Evolutionary conservation across 2,113 vertebrate species (phyloP).

Genomic region (Apodemus speciosus): DNA sequence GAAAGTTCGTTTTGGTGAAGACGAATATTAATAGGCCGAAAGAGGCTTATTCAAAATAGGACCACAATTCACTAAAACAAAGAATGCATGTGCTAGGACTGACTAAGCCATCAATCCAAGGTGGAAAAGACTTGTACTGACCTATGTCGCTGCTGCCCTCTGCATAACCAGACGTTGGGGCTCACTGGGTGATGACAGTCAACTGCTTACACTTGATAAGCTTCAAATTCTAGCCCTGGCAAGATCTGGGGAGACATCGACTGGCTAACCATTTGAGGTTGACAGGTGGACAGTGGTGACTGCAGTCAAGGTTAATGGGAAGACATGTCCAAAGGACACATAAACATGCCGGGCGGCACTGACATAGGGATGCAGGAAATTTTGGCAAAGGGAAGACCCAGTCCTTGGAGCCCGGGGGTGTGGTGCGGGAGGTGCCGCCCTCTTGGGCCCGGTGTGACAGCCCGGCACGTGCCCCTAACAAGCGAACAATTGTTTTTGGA

Average conservation of each 20-base stretch:
- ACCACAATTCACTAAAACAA: conserved; percentile 68
- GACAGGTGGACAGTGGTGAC: background rate
- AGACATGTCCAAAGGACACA: background rate
- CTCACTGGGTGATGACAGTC: background rate
- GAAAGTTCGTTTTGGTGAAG: conserved; percentile 73
- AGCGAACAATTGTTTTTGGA: conserved; percentile 38
- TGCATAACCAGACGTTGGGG: background rate
- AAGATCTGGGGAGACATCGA: background rate
- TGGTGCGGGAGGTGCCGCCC: background rate
- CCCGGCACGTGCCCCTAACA: rapidly evolving
- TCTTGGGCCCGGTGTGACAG: background rate
- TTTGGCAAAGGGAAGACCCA: background rate
- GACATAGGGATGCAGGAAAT: background rate
- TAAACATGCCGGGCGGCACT: too few species aligned
- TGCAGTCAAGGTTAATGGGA: rapidly evolving
- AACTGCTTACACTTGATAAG: background rate
- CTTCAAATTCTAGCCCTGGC: background rate
- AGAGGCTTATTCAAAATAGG: conserved; percentile 78
- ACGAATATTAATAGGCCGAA: conserved; percentile 71
- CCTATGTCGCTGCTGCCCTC: background rate
- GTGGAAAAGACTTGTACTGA: background rate
- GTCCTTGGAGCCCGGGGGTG: too few species aligned
- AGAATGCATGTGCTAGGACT: background rate
- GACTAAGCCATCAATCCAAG: background rate
- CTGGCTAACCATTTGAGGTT: rapidly evolving